phyloP scores from a whole-genome alignment of 2,888 invertebrate species.

The Drosophila pseudotakahashii region DNA sequence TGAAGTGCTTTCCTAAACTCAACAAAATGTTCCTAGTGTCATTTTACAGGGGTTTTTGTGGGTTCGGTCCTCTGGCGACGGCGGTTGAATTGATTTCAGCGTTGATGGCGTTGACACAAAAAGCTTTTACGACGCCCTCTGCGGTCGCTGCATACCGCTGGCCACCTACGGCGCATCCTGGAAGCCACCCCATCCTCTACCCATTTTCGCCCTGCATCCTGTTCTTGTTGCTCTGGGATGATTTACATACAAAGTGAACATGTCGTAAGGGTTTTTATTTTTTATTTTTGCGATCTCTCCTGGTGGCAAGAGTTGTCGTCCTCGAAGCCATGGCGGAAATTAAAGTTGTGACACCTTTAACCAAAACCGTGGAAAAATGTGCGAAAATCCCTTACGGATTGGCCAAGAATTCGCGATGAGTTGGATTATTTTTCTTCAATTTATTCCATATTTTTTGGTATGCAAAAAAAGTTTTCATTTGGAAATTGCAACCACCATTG shows the following conservation, averaged over 20 bases:
- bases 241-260: slow-evolving; percentile 79
- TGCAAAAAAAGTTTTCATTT: slow-evolving; percentile 45
- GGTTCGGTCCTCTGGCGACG: slow-evolving; percentile 41
- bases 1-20: too few relatives aligned
- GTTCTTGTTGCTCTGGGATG: slow-evolving; percentile 63
- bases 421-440: slow-evolving; percentile 52
- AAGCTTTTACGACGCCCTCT: slow-evolving; percentile 81
- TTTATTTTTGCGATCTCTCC: slow-evolving; percentile 36
- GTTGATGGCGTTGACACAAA: slow-evolving; percentile 82
- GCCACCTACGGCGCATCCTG: slow-evolving; percentile 71
- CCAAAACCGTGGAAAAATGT: slow-evolving; percentile 30
- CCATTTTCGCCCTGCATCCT: slow-evolving; percentile 34
- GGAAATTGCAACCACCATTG: slow-evolving; percentile 71
- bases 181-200: slow-evolving; percentile 13
- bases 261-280: slow-evolving; percentile 52
- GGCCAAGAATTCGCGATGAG: slow-evolving; percentile 47
- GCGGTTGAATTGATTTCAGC: slow-evolving; percentile 77
- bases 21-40: not conserved
- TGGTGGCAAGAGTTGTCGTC: slow-evolving; percentile 52
- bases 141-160: slow-evolving; percentile 74
- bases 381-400: slow-evolving; percentile 35
- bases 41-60: slow-evolving; percentile 6
- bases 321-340: slow-evolving; percentile 69
- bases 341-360: slow-evolving; percentile 77
- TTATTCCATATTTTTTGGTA: slow-evolving; percentile 40